Evolutionary conservation across 2,113 vertebrate species (phyloP).

Genomic region (Nothobranchius furzeri): DNA sequence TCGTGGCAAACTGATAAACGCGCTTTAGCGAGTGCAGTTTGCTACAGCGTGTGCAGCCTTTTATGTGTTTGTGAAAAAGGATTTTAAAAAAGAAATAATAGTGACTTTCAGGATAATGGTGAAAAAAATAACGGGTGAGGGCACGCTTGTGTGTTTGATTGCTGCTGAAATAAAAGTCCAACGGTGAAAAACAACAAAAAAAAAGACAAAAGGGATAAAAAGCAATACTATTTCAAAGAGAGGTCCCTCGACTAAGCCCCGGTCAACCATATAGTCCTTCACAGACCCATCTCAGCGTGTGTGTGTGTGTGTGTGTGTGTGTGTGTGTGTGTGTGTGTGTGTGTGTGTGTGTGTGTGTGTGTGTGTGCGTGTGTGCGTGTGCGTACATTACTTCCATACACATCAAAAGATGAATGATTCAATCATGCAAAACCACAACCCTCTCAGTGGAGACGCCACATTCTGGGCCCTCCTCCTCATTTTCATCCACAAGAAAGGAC

Average conservation of each 20-base stretch:
- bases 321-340: too few relatives aligned
- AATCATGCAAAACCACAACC: slow-evolving; percentile 67
- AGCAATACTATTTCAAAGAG: slow-evolving; percentile 21
- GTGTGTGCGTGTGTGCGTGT: not conserved
- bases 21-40: slow-evolving; percentile 50
- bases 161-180: slow-evolving; percentile 35
- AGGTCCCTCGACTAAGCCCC: slow-evolving; percentile 40
- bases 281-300: slow-evolving; percentile 40
- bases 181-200: not conserved
- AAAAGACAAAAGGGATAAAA: slow-evolving; percentile 9
- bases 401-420: slow-evolving; percentile 65
- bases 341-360: too few relatives aligned
- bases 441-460: slow-evolving; percentile 58
- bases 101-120: slow-evolving; percentile 30
- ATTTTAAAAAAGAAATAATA: slow-evolving; percentile 7
- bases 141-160: slow-evolving; percentile 44
- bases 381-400: slow-evolving; percentile 37
- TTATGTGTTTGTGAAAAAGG: slow-evolving; percentile 2
- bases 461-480: slow-evolving; percentile 48
- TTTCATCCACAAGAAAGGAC: slow-evolving; percentile 66
- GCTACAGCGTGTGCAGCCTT: slow-evolving; percentile 6
- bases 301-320: too few relatives aligned
- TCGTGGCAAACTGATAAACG: slow-evolving; percentile 67
- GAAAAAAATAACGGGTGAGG: slow-evolving; percentile 41
- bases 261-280: slow-evolving; percentile 61